Base-by-base conservation (phyloP, 2,113 vertebrate species). In the Larimichthys polyactis region DNA sequence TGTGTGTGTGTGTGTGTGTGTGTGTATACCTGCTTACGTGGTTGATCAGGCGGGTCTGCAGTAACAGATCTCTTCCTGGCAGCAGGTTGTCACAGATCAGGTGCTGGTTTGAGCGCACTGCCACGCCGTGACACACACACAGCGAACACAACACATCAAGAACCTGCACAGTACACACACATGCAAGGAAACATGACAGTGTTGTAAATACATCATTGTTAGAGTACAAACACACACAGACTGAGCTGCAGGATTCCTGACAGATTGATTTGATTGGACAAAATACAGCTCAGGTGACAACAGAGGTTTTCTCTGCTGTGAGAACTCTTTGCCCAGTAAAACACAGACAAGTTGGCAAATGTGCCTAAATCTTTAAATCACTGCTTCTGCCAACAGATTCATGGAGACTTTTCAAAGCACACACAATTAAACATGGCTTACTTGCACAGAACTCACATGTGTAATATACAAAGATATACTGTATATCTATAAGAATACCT, bases 61-160 rank as follows among this genome's bases (percentile, higher is more conserved):
- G 89, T 9, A 99, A 91, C 4, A 99, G 92, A 64, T 99, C 98
- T 94, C 98, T 93, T 78, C 97, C 98, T 5, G 98, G 97, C 44
- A 99, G 96, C 12, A 99, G 95, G 87, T 99, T 99, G 89, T 99
- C 98, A 94, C 98, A 99, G 87, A 99, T 99, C 70, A 99, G 95
- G 83, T 99, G 96, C 84, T 99, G 98, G 94, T 99, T 99, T 48
- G 98, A 97, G 2, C 98, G 94, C 16, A 99, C 97, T 4, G 98
- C 98, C 20, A 99, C 98, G 6, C 98, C 97, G 20, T 99, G 96
- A 92, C 98, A 99, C 57, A 99, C 98, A 83, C 98, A 99, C 10
- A 99, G 95, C 5, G 98, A 99, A 82, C 98, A 99, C 7, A 99
- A 90, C 80, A 99, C 98, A 9, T 99, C 98, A 69, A 99, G 95